Evolutionary conservation across 2,797 vertebrate species (phyloP), one percentile per base, ranked within the genome.

Genomic region (Pitangus sulphuratus): DNA sequence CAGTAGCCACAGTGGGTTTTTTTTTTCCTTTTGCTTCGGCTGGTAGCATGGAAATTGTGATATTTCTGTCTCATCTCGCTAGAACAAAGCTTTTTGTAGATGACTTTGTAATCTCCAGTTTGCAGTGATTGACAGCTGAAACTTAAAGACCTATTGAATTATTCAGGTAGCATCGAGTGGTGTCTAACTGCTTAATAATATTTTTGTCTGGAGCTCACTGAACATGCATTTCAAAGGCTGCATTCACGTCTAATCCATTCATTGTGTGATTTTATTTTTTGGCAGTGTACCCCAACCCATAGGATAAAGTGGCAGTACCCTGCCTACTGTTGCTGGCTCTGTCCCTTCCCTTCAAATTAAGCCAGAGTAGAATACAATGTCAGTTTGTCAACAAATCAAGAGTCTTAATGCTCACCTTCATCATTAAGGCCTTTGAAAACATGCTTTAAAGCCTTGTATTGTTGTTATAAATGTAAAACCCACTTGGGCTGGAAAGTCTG

Each of bases 11-110:
- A 6, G 61, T 14, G 15, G 1, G 11, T 12, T 48, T 0, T 15
- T 77, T 72, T 33, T 84, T 62, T 21, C 7, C 21, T 89, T 54
- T 70, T 2, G 0, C 68, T 84, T 71, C 60, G 42, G 22, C 58
- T 87, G 60, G 30, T 57, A 64, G 64, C n/a, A 25, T 74, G 50
- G 69, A 91, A 81, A 87, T 61, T 5, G 53, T 75, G 65, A 68
- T 78, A 62, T 84, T 94, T 88, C 84, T 87, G 58, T 83, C 91
- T 93, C 84, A 78, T 91, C 84, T 94, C 54, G 17, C 83, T 74
- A 79, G 82, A 94, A 91, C 57, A 86, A 94, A 90, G 71, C 44
- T 64, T 93, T 87, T 79, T 53, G 44, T 53, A 90, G 86, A 87
- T 1, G 35, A n/a, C 66, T 92, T 86, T 77, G 39, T 91, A 89